These are phyloP conservation scores for Halcyon badia DNA, from an alignment of 2,797 vertebrate species.

Conservation along the genomic window DNA sequence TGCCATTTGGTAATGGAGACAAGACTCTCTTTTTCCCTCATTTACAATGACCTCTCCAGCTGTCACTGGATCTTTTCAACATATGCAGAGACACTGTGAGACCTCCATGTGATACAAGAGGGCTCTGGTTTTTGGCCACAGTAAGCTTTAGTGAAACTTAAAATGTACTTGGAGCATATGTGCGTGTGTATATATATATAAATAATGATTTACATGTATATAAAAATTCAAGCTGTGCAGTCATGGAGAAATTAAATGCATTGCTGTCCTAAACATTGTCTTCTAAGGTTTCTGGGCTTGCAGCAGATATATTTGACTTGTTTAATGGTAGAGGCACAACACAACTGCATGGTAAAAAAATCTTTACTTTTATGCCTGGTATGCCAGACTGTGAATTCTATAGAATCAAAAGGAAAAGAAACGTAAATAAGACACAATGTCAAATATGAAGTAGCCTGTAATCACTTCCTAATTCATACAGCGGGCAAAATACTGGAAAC, in stretches of 20 bases:
- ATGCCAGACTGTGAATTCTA: background rate
- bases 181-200: background rate
- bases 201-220: background rate
- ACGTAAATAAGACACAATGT: background rate
- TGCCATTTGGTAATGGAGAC: constrained; percentile 66
- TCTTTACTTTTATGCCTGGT: background rate
- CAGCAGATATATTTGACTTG: background rate
- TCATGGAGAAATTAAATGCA: background rate
- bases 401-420: background rate
- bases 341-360: background rate
- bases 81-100: background rate
- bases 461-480: background rate
- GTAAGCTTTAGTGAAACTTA: background rate
- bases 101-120: background rate
- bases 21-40: constrained; percentile 72
- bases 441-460: background rate
- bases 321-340: background rate
- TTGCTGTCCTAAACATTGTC: background rate
- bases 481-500: background rate
- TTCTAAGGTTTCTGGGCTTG: background rate
- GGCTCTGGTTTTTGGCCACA: background rate
- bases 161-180: background rate
- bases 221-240: background rate
- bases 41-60: constrained; percentile 69
- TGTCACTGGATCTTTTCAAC: constrained; percentile 65